These are phyloP conservation scores for Salticus scenicus DNA, from an alignment of 2,888 invertebrate species.

Conservation along the genomic window DNA sequence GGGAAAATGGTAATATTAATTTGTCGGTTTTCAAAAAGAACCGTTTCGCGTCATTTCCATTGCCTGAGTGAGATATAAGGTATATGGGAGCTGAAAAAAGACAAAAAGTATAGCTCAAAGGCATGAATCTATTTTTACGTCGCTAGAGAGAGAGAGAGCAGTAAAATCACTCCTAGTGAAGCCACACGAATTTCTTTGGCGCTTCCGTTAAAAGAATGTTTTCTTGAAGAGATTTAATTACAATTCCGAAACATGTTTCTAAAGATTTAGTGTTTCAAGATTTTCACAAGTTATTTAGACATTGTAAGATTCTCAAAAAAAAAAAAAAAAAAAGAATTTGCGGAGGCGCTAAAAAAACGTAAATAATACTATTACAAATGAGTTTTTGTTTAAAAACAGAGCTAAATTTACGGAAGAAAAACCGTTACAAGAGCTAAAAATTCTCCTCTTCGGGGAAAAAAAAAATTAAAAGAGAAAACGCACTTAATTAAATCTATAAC, in stretches of 20 bases:
- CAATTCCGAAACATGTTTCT: neutral
- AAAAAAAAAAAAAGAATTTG: no score
- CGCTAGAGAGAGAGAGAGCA: slow-evolving; percentile 15
- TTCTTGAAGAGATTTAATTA: neutral
- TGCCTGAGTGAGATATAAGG: slow-evolving; percentile 2
- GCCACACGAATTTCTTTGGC: neutral
- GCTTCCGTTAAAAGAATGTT: neutral
- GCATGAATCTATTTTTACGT: slow-evolving; percentile 45
- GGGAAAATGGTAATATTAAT: neutral
- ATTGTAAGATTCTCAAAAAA: no score
- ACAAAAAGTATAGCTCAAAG: slow-evolving; percentile 8
- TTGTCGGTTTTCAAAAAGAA: neutral
- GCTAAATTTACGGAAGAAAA: no score
- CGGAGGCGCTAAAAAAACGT: no score
- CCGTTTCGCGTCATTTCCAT: slow-evolving; percentile 27
- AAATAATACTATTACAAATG: no score
- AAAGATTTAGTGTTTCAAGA: no score
- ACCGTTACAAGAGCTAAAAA: no score
- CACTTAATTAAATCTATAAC: no score
- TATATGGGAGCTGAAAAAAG: neutral
- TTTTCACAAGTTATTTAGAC: no score
- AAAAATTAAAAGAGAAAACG: no score
- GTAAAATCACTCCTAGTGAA: neutral
- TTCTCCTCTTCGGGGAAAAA: no score
- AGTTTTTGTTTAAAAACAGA: no score